Evolutionary conservation across 2,113 vertebrate genomes (phyloP).

Genomic region (Leptosomus discolor): DNA sequence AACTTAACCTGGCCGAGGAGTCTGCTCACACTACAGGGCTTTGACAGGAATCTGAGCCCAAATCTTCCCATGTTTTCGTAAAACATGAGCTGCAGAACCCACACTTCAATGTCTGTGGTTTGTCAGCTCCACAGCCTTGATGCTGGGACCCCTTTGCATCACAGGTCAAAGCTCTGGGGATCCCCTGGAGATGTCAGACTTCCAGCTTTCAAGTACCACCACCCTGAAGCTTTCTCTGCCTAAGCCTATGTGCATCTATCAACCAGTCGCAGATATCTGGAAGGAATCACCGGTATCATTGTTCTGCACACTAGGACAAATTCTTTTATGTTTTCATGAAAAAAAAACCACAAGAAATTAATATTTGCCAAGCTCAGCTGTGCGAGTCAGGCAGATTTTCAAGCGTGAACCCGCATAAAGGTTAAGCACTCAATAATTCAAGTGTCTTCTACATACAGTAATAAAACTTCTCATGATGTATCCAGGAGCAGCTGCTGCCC

Average conservation of each 20-base stretch:
- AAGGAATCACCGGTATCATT: neutral
- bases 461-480: neutral
- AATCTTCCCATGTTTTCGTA: neutral
- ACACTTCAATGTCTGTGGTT: neutral
- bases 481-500: slow-evolving; percentile 14
- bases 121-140: neutral
- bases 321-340: neutral
- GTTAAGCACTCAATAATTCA: neutral
- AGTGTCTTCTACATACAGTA: neutral
- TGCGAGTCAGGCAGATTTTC: slow-evolving; percentile 24
- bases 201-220: neutral
- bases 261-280: neutral
- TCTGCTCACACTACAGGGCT: neutral
- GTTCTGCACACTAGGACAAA: neutral
- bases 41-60: neutral
- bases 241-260: neutral
- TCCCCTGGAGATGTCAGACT: neutral
- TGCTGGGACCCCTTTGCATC: neutral
- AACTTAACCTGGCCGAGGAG: neutral
- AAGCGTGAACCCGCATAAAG: neutral
- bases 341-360: neutral
- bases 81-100: neutral
- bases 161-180: neutral
- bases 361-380: neutral
- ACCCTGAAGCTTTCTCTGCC: neutral